Evolutionary conservation across 2,888 invertebrate species (phyloP), one percentile per base, ranked within the genome.

Genomic region (Belgica antarctica): DNA sequence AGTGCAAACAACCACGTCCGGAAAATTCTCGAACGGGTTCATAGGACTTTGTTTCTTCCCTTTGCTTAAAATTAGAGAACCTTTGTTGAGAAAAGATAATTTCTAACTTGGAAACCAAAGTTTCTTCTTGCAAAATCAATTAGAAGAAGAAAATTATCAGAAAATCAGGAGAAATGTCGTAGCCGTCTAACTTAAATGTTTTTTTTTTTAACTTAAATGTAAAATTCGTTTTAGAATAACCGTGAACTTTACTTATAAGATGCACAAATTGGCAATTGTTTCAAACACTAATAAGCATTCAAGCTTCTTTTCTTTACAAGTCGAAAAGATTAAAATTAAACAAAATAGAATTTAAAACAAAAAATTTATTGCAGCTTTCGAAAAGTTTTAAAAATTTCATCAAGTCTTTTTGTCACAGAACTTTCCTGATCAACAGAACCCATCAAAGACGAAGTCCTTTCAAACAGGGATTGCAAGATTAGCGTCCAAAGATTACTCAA

Each of bases 191-290:
- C n/a, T n/a, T n/a, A n/a, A n/a, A n/a, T n/a, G n/a, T n/a, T n/a
- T n/a, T n/a, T n/a, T n/a, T n/a, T 41, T 41, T n/a, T 3, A 31
- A 31, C 31, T 31, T 4, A 31, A 7, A 31, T 7, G 4, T 10
- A 41, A 41, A 15, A 41, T n/a, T 41, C 41, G 12, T 34, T 34
- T 41, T 41, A 41, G 41, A 41, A 41, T 41, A n/a, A 41, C 15
- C 10, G 2, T n/a, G 15, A 41, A n/a, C 41, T 41, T 41, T n/a
- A 41, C 10, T 41, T 15, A n/a, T 41, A 41, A 41, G 15, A 41
- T 41, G 41, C 41, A 41, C 41, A 41, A 41, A n/a, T 41, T 41
- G 41, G 41, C 41, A 41, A 41, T 41, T 12, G 34, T 8, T 34
- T 15, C n/a, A n/a, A 41, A n/a, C 15, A n/a, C 41, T 41, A 5